phyloP scores from a whole-genome alignment of 37 sponge, comb jelly and placozoan species.

The Spongilla lacustris region DNA sequence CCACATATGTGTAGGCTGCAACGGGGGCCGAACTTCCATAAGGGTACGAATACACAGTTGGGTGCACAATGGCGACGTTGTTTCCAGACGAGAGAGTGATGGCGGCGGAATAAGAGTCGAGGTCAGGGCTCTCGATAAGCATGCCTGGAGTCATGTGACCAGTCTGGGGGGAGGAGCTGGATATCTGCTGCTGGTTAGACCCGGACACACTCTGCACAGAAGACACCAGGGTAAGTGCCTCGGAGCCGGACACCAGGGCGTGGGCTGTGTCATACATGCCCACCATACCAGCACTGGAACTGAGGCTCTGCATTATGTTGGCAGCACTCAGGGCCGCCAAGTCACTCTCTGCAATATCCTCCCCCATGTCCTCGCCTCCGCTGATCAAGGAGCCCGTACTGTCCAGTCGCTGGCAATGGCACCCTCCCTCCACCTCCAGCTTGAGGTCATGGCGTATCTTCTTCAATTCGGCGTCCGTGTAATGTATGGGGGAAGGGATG shows the following conservation, averaged over 20 bases:
- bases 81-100: background rate
- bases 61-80: background rate
- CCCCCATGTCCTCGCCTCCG: conserved; percentile 26
- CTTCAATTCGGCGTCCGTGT: conserved; percentile 44
- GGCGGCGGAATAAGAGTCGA: background rate
- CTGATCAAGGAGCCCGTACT: conserved; percentile 48
- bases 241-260: background rate
- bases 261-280: background rate
- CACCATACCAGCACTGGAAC: background rate
- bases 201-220: background rate
- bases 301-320: background rate
- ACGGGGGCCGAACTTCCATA: background rate
- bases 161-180: background rate
- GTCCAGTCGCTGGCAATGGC: conserved; percentile 33
- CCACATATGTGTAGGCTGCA: background rate
- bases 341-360: background rate
- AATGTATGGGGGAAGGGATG: conserved; percentile 52
- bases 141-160: background rate
- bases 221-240: background rate
- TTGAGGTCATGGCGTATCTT: conserved; percentile 44
- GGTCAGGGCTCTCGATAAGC: background rate
- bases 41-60: background rate
- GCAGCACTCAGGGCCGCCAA: background rate
- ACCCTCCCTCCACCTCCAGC: conserved; percentile 13
- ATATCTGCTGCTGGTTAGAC: background rate